Evolutionary conservation across 2,888 invertebrate species (phyloP).

Genomic region (Drosophila lacicola): DNA sequence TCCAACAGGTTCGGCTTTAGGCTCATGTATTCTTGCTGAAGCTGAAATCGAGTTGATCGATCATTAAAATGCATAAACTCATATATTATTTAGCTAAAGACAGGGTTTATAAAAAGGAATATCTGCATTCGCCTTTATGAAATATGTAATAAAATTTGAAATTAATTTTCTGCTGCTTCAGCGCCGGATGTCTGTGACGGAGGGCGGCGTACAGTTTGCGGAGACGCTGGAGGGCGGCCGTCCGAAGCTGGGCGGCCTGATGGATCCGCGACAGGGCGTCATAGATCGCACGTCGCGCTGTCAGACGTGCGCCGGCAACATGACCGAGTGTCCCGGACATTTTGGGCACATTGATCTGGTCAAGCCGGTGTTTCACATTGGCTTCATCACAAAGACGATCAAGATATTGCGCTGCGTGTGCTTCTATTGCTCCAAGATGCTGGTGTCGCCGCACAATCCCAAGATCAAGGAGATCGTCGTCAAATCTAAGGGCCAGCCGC

Average conservation of each 20-base stretch:
- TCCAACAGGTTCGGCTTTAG: too few relatives aligned
- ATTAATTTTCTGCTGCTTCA: constrained; percentile 78
- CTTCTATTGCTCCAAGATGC: constrained; percentile 98
- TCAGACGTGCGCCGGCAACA: constrained; percentile 98
- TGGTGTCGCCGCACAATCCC: constrained; percentile 95
- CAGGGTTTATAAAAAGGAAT: too few relatives aligned
- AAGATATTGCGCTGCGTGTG: constrained; percentile 99
- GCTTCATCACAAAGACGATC: constrained; percentile 98
- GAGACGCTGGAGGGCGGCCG: constrained; percentile 99
- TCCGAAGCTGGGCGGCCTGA: constrained; percentile 98
- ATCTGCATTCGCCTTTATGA: too few relatives aligned
- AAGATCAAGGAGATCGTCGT: constrained; percentile 88
- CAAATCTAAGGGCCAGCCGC: constrained; percentile 98
- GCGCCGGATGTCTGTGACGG: constrained; percentile 99
- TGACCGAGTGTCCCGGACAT: constrained; percentile 99
- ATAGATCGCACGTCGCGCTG: constrained; percentile 97
- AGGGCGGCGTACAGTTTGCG: constrained; percentile 97
- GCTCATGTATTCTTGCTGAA: too few relatives aligned
- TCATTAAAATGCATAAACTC: too few relatives aligned
- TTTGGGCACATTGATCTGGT: constrained; percentile 99
- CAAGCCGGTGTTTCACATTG: constrained; percentile 99
- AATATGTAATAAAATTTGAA: too few relatives aligned
- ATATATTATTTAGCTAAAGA: too few relatives aligned
- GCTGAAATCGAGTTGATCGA: too few relatives aligned
- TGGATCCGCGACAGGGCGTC: constrained; percentile 99